Evolutionary conservation across 2,797 vertebrate genomes (phyloP).

Genomic region (Mastacembelus armatus): DNA sequence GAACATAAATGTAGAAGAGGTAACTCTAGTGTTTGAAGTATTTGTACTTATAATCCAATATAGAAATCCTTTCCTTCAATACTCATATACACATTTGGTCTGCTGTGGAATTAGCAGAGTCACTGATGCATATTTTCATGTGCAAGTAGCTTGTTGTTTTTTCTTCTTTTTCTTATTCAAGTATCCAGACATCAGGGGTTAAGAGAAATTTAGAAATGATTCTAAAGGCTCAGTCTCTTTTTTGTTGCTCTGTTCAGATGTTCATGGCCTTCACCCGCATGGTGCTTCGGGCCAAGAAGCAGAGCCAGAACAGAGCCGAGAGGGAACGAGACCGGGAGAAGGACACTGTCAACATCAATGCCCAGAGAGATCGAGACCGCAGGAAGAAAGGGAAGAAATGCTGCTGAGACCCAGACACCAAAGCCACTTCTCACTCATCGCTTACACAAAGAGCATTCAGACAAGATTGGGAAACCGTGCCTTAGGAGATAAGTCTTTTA

Average conservation of each 20-base stretch:
- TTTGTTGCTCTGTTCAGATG: conserved; percentile 78
- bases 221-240: not conserved
- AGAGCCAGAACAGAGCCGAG: conserved; percentile 83
- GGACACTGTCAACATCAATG: conserved; percentile 87
- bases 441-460: not conserved
- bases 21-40: conserved; percentile 29
- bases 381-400: conserved; percentile 84
- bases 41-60: not conserved
- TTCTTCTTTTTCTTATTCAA: not conserved
- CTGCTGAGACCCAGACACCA: conserved; percentile 71
- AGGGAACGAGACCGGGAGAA: conserved; percentile 82
- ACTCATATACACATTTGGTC: no score
- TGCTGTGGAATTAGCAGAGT: no score
- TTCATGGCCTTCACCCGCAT: conserved; percentile 89
- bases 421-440: not conserved
- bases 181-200: not conserved
- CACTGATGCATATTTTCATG: no score
- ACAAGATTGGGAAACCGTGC: conserved; percentile 9
- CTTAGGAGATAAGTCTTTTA: conserved; percentile 25
- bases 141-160: not conserved
- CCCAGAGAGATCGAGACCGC: conserved; percentile 81
- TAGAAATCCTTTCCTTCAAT: no score
- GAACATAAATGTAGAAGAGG: conserved; percentile 90
- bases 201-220: not conserved
- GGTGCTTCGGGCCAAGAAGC: conserved; percentile 88